Evolutionary conservation across 2,113 vertebrate species (phyloP), one percentile per base, ranked within the genome.

Genomic region (Passer montanus): DNA sequence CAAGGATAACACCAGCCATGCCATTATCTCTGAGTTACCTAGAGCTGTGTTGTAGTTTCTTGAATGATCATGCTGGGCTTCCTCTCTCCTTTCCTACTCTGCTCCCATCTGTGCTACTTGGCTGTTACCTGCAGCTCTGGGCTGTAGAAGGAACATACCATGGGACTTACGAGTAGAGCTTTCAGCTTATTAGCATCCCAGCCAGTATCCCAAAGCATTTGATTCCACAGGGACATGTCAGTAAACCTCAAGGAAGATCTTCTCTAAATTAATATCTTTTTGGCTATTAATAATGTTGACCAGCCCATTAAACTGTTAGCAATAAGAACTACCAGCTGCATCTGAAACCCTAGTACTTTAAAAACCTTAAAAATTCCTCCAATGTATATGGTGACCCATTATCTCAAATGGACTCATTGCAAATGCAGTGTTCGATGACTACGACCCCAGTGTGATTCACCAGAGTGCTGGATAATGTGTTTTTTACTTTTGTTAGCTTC

Each of bases 401-500:
- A 75, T 50, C 43, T 78, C 68, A 78, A 94, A 89, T 68, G 69
- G 89, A 50, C 68, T 92, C 64, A 92, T 89, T 0, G 0, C 73
- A 91, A 47, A 81, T 78, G 43, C 9, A 22, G 15, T 66, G 86
- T 91, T 96, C 80, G 69, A 63, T 87, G 69, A 64, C 76, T 95
- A 37, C 85, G 78, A 41, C 91, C 47, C 94, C 89, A 67, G 86
- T 84, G 76, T 92, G 80, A 89, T 89, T 90, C 91, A 87, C 73
- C 84, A 28, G 63, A 86, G 78, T 72, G 64, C 73, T 75, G 73
- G 73, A 43, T 92, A 94, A 96, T 89, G 76, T 82, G 76, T 93
- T 94, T 62, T 90, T 95, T 92, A 74, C 69, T 92, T 95, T 62
- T 77, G 63, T 90, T 90, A 78, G 68, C 81, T 95, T 95, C 86